Evolutionary conservation across 2,888 invertebrate species (phyloP).

Genomic region (Neoitamus cyanurus): DNA sequence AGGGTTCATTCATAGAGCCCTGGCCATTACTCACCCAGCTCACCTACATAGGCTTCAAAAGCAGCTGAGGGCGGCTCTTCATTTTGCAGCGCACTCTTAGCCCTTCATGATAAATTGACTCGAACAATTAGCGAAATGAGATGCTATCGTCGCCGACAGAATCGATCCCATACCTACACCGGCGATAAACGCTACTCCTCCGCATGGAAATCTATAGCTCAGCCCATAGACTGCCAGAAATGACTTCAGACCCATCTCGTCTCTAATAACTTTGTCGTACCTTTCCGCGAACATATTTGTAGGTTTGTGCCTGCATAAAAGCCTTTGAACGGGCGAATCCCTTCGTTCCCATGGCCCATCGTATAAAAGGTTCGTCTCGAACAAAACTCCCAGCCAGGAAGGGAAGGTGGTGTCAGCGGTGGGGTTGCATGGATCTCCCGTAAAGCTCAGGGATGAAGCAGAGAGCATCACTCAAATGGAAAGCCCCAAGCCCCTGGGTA

Average conservation of each 20-base stretch:
- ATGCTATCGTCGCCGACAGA: background rate
- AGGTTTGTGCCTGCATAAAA: background rate
- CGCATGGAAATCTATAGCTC: background rate
- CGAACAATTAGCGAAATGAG: background rate
- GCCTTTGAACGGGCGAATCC: background rate
- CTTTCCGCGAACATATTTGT: background rate
- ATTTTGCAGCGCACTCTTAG: background rate
- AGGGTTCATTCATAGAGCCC: background rate
- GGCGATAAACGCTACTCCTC: too few relatives aligned
- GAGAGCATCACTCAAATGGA: constrained; percentile 26
- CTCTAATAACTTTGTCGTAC: background rate
- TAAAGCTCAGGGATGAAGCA: background rate
- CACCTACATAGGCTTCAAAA: background rate
- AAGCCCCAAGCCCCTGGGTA: background rate
- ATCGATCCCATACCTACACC: background rate
- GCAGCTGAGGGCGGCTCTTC: background rate
- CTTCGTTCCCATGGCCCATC: background rate
- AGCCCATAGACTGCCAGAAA: background rate
- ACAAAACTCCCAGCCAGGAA: background rate
- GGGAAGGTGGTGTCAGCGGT: background rate
- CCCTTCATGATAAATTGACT: background rate
- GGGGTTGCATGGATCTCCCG: background rate
- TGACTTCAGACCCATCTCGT: background rate
- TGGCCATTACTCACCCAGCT: background rate
- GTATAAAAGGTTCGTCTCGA: background rate